Evolutionary conservation across 2,797 vertebrate genomes (phyloP).

Genomic region (Denticeps clupeoides): DNA sequence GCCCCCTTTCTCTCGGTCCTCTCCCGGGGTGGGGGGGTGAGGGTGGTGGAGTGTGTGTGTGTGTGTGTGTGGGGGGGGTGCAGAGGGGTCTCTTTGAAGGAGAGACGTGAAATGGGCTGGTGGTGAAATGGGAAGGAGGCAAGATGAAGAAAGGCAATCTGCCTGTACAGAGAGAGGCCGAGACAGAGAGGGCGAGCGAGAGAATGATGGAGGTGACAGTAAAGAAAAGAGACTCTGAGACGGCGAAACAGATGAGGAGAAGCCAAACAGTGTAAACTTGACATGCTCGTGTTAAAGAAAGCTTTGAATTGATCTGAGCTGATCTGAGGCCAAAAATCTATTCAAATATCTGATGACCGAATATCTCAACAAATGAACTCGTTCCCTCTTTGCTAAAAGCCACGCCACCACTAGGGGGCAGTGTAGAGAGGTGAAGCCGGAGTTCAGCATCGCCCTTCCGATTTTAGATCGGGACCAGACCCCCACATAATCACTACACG

Average conservation of each 20-base stretch:
- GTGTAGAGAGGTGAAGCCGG: conserved; percentile 44
- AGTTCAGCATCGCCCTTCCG: not conserved
- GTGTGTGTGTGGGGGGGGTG: conserved; percentile 23
- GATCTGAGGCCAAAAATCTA: too few relatives aligned
- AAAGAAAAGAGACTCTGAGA: not conserved
- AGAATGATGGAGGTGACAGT: conserved; percentile 20
- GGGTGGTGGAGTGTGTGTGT: not conserved
- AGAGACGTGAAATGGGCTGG: conserved; percentile 59
- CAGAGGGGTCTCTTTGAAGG: conserved; percentile 51
- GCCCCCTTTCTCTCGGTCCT: conserved; percentile 41
- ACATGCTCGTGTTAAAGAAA: too few relatives aligned
- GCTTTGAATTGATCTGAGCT: too few relatives aligned
- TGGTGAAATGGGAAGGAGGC: conserved; percentile 46
- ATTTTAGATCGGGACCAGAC: conserved; percentile 6
- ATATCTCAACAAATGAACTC: too few relatives aligned
- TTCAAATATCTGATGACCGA: too few relatives aligned
- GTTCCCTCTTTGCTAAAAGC: too few relatives aligned
- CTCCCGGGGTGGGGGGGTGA: conserved; percentile 19
- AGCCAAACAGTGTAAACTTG: too few relatives aligned
- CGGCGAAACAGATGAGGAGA: not conserved
- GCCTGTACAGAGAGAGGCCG: conserved; percentile 24
- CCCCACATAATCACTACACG: conserved; percentile 9
- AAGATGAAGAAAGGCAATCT: conserved; percentile 59
- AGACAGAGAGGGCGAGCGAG: conserved; percentile 35
- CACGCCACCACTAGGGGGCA: conserved; percentile 57